Evolutionary conservation across 2,113 vertebrate species (phyloP), one percentile per base, ranked within the genome.

Genomic region (Ellobius talpinus): DNA sequence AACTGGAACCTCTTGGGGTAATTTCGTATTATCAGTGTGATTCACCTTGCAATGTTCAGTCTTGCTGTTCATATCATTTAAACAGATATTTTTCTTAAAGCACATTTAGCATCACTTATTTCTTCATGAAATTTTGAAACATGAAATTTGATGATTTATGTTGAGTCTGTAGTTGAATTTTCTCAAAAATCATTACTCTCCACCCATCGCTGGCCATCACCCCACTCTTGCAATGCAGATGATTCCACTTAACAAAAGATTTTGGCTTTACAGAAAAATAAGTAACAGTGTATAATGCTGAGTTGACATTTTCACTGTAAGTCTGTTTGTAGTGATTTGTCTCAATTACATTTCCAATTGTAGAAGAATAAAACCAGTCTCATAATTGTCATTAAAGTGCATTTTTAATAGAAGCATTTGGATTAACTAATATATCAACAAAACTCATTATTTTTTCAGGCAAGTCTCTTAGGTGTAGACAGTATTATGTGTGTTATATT

Each of bases 11-110:
- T 99, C 98, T 98, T 98, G 98, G 98, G 98, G 98, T 99, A 99
- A 99, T 99, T 99, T 99, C 98, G 99, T 98, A 99, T 98, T 98
- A 99, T 99, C 98, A 98, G 98, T 98, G 98, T 98, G 98, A 97
- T 98, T 99, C 99, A 98, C 99, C 98, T 99, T 99, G 98, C 97
- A 98, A 96, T 97, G 97, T 89, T 97, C 98, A 98, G 96, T 98
- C 97, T 98, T 98, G 98, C 98, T 97, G 98, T 98, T 98, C 98
- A 98, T 98, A 98, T 97, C 97, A 98, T 98, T 98, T 98, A 98
- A 98, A 98, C 96, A 98, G 98, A 98, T 98, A 98, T 96, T 98
- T 98, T 98, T 98, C 97, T 98, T 98, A 98, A 98, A 98, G 98
- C 95, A 94, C 98, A 98, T 98, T 98, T 98, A 98, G 97, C 97